These are phyloP conservation scores for Gerris lacustris DNA, from an alignment of 2,888 invertebrate species.

Conservation along the genomic window DNA sequence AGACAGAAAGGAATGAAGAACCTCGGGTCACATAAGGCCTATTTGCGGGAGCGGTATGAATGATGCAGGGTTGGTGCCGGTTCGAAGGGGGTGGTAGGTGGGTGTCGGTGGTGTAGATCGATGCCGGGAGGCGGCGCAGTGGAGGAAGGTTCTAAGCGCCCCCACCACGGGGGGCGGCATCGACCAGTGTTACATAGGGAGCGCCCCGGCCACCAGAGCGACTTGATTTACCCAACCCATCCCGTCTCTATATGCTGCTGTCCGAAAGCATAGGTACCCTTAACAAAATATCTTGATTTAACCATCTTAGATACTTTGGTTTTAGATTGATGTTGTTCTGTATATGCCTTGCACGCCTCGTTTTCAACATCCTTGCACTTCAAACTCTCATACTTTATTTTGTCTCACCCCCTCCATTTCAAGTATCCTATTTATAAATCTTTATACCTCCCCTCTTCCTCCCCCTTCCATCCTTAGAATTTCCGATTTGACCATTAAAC, in stretches of 20 bases:
- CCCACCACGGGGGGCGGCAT: background rate
- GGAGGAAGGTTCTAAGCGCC: background rate
- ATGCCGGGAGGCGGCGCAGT: conserved; percentile 1
- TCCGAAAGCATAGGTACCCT: background rate
- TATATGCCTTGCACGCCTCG: background rate
- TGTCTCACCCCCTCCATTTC: background rate
- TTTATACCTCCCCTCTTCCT: background rate
- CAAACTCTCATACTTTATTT: background rate
- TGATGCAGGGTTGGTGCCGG: no score
- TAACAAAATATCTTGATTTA: background rate
- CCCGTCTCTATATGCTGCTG: conserved; percentile 3
- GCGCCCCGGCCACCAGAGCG: conserved; percentile 3
- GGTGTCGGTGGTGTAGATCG: conserved; percentile 2
- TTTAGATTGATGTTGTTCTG: background rate
- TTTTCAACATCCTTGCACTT: background rate
- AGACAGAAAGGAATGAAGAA: no score
- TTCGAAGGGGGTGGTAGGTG: background rate
- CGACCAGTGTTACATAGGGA: conserved; percentile 3
- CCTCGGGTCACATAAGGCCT: no score
- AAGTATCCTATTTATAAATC: conserved; percentile 3
- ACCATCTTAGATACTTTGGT: background rate
- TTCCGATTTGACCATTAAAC: background rate
- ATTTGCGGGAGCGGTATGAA: no score
- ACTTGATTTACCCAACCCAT: conserved; percentile 3
- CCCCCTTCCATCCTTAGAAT: background rate